A percentile compares a stretch with the other conserved stretches of the same genome.
These are phyloP conservation scores for Sclerurus mexicanus DNA, from an alignment of 2,113 vertebrate genomes.

Conservation along the genomic window DNA sequence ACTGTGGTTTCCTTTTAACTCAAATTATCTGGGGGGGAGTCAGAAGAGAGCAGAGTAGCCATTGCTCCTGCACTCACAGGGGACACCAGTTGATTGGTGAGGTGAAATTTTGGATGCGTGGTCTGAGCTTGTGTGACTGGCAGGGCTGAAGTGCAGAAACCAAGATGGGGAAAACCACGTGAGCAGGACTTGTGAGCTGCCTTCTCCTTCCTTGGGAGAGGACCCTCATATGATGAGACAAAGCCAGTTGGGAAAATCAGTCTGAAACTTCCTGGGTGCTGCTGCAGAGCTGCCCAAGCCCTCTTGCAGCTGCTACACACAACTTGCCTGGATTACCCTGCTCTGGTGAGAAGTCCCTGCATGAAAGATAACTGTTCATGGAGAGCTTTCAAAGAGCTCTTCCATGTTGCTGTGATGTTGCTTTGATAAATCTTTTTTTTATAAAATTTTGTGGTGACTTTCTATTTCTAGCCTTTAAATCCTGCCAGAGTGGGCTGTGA, in stretches of 20 bases:
- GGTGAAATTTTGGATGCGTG: accelerated
- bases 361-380: accelerated
- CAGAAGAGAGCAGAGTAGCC: accelerated
- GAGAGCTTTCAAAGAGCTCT: neutral
- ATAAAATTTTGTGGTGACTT: neutral
- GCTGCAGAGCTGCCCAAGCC: neutral
- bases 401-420: accelerated
- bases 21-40: accelerated
- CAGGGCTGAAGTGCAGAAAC: neutral
- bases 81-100: accelerated
- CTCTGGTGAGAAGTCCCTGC: neutral
- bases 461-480: neutral
- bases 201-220: neutral
- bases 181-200: accelerated
- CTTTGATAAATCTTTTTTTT: neutral
- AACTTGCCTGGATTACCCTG: accelerated
- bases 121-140: accelerated
- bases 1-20: neutral
- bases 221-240: accelerated
- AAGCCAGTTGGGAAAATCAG: neutral
- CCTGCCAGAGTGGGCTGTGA: neutral
- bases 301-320: neutral
- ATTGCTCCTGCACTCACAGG: accelerated
- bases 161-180: neutral
- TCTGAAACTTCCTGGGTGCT: neutral